Evolutionary conservation across 2,888 invertebrate species (phyloP).

Genomic region (Hedya salicella): DNA sequence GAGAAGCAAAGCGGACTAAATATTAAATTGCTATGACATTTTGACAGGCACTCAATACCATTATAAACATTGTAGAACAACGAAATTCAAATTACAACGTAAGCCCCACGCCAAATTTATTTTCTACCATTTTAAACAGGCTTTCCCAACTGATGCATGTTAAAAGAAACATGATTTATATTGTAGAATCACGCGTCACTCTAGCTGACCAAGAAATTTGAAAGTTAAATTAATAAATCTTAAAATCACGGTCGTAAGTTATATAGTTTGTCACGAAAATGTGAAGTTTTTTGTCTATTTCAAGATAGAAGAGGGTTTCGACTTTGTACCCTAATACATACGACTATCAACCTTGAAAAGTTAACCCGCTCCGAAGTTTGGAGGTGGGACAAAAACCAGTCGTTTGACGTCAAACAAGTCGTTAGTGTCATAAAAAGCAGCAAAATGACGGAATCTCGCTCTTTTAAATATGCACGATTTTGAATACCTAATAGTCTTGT

Average conservation of each 20-base stretch:
- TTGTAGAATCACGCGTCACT: no score
- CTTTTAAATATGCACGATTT: background rate
- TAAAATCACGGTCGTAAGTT: background rate
- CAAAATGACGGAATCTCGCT: background rate
- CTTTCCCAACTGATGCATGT: no score
- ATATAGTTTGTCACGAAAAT: background rate
- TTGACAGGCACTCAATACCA: no score
- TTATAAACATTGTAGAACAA: no score
- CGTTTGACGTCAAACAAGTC: slow-evolving; percentile 5
- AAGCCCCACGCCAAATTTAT: no score
- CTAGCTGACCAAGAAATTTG: no score
- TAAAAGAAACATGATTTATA: no score
- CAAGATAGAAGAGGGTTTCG: background rate
- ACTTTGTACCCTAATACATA: background rate
- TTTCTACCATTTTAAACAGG: no score
- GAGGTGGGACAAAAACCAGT: slow-evolving; percentile 4
- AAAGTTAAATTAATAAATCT: background rate
- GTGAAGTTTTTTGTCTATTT: slow-evolving; percentile 1
- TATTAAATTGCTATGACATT: no score
- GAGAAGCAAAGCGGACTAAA: no score
- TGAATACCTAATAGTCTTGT: background rate
- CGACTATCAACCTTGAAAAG: slow-evolving; percentile 5
- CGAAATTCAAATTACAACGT: no score
- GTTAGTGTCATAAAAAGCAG: background rate
- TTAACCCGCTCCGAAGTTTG: slow-evolving; percentile 1